phyloP scores from a whole-genome alignment of 2,113 vertebrate genomes.

The Stigmatopora nigra region DNA sequence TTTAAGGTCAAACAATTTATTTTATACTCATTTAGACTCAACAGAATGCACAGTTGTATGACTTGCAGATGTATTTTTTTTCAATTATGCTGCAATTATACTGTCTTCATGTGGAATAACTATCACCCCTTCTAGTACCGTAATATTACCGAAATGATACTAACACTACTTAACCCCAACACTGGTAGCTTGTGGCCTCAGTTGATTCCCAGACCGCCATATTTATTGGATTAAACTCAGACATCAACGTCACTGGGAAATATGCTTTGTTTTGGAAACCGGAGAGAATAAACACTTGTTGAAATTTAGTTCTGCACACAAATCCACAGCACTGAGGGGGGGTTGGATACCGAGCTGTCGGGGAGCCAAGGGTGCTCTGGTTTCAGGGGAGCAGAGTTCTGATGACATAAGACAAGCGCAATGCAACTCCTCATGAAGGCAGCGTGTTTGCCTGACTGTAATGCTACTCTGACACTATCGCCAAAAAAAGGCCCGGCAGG shows the following conservation, averaged over 20 bases:
- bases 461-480: conserved; percentile 36
- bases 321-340: conserved; percentile 19
- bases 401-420: conserved; percentile 56
- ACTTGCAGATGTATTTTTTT: no score
- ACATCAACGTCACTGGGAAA: conserved; percentile 16
- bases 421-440: conserved; percentile 51
- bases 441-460: conserved; percentile 47
- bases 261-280: conserved; percentile 55
- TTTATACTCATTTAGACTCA: no score
- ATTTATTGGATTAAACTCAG: conserved; percentile 29
- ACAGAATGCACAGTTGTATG: no score
- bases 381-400: conserved; percentile 43
- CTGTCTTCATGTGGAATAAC: no score
- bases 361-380: conserved; percentile 37
- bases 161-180: conserved; percentile 18
- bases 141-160: neutral
- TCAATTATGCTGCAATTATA: no score
- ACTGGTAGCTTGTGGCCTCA: neutral
- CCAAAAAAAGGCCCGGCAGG: conserved; percentile 35
- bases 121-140: neutral
- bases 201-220: conserved; percentile 16
- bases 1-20: no score
- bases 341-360: conserved; percentile 36
- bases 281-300: conserved; percentile 22
- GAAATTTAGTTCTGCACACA: conserved; percentile 1